Conservation (phyloP, 1,140 invertebrate genomes). For the Hesperophylax magnus region DNA sequence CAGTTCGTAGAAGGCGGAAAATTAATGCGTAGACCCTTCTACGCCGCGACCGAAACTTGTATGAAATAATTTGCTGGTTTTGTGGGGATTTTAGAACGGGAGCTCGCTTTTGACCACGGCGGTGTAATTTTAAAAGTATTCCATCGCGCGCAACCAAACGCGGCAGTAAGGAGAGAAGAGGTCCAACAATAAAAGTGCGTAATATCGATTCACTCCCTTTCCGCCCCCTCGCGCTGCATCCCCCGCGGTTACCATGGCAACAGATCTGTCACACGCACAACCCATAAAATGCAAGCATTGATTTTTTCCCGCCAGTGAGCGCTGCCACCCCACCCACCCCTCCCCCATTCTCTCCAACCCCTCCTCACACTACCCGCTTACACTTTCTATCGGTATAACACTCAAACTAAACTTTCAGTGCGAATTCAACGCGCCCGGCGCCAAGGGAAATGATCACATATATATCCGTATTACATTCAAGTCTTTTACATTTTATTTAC, state of each 20-base stretch:
- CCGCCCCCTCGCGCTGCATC: slow-evolving; percentile 41
- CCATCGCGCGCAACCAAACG: slow-evolving; percentile 6
- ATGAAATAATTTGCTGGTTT: too few relatives aligned
- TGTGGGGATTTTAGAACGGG: background rate
- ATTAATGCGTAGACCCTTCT: slow-evolving; percentile 6
- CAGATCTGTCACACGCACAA: slow-evolving; percentile 58
- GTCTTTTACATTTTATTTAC: too few relatives aligned
- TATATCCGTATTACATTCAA: background rate
- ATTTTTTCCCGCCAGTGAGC: slow-evolving; percentile 52
- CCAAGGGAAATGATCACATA: background rate
- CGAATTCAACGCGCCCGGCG: background rate
- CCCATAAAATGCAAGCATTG: slow-evolving; percentile 58
- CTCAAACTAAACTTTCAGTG: slow-evolving; percentile 32
- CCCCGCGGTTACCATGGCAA: slow-evolving; percentile 53
- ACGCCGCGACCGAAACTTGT: background rate
- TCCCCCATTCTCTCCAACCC: background rate
- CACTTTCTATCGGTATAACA: slow-evolving; percentile 38
- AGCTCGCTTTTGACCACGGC: slow-evolving; percentile 22
- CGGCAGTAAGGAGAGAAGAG: slow-evolving; percentile 30
- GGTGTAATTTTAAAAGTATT: slow-evolving; percentile 35
- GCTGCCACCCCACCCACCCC: background rate
- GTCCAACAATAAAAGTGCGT: slow-evolving; percentile 57
- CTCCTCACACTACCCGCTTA: background rate
- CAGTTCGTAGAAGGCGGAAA: background rate
- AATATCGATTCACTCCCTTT: slow-evolving; percentile 56